Percentiles rank a stretch among this genome's conserved stretches.
phyloP scores from a whole-genome alignment of 2,888 invertebrate genomes.

The Strigamia crassipes region DNA sequence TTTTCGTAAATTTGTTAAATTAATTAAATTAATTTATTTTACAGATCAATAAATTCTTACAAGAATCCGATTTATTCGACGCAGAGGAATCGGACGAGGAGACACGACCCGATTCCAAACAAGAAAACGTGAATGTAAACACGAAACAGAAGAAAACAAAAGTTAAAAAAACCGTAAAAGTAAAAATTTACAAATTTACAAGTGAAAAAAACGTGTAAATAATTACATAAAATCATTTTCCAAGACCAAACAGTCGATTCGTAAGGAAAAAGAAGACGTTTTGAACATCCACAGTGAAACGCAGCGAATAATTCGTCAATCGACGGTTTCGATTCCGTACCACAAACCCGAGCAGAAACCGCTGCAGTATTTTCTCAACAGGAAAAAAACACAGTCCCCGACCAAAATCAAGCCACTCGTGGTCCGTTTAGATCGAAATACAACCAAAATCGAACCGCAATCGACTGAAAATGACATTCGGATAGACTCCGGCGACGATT shows the following conservation, averaged over 20 bases:
- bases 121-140: neutral
- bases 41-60: neutral
- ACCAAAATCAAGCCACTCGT: constrained; percentile 35
- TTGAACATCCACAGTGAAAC: constrained; percentile 81
- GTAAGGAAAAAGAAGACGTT: constrained; percentile 67
- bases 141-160: neutral
- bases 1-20: no score
- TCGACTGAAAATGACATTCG: no score
- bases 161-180: neutral
- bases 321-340: constrained; percentile 77
- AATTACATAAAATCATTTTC: neutral
- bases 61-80: constrained; percentile 25
- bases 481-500: neutral
- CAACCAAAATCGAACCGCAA: neutral
- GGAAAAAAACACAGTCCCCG: constrained; percentile 55
- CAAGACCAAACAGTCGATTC: constrained; percentile 5
- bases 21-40: neutral
- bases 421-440: constrained; percentile 62
- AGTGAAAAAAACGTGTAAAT: neutral
- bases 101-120: neutral
- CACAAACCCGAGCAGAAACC: constrained; percentile 80
- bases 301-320: constrained; percentile 78
- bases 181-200: neutral
- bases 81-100: neutral
- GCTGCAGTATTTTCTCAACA: constrained; percentile 73